These are phyloP conservation scores for Poeciliopsis turneri DNA, from an alignment of 2,797 vertebrate genomes.

Conservation along the genomic window DNA sequence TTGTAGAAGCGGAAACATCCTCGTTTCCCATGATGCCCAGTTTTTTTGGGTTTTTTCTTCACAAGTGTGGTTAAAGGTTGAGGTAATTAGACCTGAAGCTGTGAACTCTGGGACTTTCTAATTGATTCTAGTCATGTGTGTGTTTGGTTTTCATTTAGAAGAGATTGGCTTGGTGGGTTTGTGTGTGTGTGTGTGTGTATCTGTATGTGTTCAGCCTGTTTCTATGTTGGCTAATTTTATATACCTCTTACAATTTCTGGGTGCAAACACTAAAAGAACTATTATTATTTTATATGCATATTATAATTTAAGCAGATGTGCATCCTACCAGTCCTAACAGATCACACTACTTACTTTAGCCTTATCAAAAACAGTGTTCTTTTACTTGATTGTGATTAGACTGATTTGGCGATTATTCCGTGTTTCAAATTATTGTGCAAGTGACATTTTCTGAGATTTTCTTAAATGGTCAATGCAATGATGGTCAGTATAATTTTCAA, in stretches of 20 bases:
- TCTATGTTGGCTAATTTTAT: background rate
- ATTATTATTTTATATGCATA: background rate
- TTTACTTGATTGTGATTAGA: background rate
- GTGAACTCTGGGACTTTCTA: conserved; percentile 65
- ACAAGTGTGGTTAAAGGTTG: conserved; percentile 39
- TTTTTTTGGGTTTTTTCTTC: conserved; percentile 1
- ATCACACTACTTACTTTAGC: background rate
- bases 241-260: background rate
- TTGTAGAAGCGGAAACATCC: conserved; percentile 28
- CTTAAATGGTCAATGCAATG: no score
- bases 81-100: conserved; percentile 62
- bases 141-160: conserved; percentile 64
- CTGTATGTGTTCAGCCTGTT: background rate
- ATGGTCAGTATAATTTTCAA: no score
- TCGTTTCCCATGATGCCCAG: conserved; percentile 65
- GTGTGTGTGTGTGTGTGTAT: background rate
- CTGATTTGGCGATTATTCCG: no score
- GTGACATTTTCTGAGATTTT: no score
- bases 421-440: no score
- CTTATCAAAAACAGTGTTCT: background rate
- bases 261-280: background rate
- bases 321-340: background rate
- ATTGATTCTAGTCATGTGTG: conserved; percentile 67
- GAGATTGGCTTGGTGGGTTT: conserved; percentile 32
- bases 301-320: background rate